A percentile compares a stretch with the other conserved stretches of the same genome.
Conservation (phyloP, 1,140 invertebrate genomes). For the Tetragonula clypearis region DNA sequence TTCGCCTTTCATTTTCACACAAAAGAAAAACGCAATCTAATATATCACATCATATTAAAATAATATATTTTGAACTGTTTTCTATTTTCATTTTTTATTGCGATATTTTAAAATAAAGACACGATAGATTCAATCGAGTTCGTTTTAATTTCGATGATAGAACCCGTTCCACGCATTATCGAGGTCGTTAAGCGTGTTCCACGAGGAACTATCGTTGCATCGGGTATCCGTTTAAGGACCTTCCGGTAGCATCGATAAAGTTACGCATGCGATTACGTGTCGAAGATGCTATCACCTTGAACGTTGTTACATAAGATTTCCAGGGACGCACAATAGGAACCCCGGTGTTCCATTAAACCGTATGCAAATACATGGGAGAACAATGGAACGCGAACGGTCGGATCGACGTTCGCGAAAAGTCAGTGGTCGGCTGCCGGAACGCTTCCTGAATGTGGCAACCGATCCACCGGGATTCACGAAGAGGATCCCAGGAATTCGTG, state of each 20-base stretch:
- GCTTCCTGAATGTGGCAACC: constrained; percentile 62
- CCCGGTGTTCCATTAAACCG: constrained; percentile 73
- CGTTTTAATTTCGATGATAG: too few relatives aligned
- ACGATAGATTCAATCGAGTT: not conserved
- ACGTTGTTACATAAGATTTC: constrained; percentile 71
- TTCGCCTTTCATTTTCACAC: too few relatives aligned
- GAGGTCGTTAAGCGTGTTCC: not conserved
- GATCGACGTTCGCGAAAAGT: constrained; percentile 66
- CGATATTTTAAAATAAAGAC: not conserved
- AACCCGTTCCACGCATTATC: not conserved
- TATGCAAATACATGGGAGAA: constrained; percentile 71
- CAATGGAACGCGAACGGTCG: constrained; percentile 68
- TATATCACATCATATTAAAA: too few relatives aligned
- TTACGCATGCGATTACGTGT: constrained; percentile 67
- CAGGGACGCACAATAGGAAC: constrained; percentile 60
- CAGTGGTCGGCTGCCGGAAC: constrained; percentile 53
- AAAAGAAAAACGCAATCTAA: too few relatives aligned
- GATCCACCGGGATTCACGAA: constrained; percentile 30
- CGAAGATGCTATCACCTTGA: constrained; percentile 69
- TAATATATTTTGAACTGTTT: not conserved
- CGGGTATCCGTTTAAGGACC: constrained; percentile 23
- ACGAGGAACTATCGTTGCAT: not conserved
- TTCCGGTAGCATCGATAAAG: constrained; percentile 56
- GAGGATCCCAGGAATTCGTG: constrained; percentile 18
- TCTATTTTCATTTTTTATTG: not conserved